Evolutionary conservation across 2,113 vertebrate species (phyloP).

Genomic region (Ceyx cyanopectus): DNA sequence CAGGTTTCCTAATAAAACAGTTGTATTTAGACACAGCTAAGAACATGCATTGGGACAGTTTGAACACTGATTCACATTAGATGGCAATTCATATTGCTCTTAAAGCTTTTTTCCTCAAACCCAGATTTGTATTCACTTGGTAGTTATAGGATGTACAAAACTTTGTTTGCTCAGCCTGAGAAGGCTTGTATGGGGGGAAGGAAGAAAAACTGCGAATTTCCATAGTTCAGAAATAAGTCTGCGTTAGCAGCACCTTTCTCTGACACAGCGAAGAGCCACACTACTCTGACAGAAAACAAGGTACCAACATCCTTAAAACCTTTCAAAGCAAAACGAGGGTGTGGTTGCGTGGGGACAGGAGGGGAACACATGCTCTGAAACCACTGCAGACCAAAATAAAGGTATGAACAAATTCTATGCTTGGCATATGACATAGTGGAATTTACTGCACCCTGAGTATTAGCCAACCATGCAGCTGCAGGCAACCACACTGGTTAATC

Average conservation of each 20-base stretch:
- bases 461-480: neutral
- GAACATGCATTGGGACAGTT: neutral
- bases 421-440: fast-evolving
- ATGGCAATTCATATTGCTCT: neutral
- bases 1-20: constrained; percentile 49
- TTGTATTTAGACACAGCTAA: constrained; percentile 45
- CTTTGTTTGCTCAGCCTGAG: neutral
- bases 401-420: neutral
- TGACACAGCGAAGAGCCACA: neutral
- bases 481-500: neutral
- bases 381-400: neutral
- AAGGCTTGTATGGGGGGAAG: neutral
- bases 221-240: neutral
- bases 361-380: neutral
- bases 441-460: neutral
- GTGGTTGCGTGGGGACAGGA: neutral
- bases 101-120: constrained; percentile 30
- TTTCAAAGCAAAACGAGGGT: neutral
- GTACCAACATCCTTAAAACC: neutral
- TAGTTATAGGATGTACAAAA: neutral
- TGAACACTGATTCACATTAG: constrained; percentile 8
- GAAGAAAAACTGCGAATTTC: neutral
- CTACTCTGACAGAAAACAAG: neutral
- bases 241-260: neutral
- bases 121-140: neutral